These are phyloP conservation scores for Siniperca chuatsi DNA, from an alignment of 2,113 vertebrate species.

Conservation along the genomic window DNA sequence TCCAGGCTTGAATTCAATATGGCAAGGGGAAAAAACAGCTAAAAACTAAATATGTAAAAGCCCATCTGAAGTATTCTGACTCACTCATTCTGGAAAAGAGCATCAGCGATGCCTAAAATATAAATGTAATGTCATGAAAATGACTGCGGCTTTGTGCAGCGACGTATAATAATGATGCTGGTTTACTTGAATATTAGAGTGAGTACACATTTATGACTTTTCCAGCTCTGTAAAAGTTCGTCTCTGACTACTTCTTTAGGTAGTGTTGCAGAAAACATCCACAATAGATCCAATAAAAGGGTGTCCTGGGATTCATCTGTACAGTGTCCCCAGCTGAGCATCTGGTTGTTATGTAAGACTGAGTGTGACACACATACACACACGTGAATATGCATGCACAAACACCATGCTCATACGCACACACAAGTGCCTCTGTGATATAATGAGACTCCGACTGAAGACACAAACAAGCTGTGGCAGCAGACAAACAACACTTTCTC, in stretches of 20 bases:
- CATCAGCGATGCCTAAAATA: slow-evolving; percentile 30
- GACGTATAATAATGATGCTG: slow-evolving; percentile 20
- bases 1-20: not conserved
- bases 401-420: slow-evolving; percentile 28
- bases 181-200: slow-evolving; percentile 39
- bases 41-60: slow-evolving; percentile 34
- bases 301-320: slow-evolving; percentile 50
- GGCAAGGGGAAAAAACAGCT: not conserved
- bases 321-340: slow-evolving; percentile 62
- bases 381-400: slow-evolving; percentile 7
- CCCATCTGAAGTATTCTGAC: slow-evolving; percentile 22
- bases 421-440: slow-evolving; percentile 38
- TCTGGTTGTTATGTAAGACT: slow-evolving; percentile 68
- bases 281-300: slow-evolving; percentile 52
- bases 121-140: slow-evolving; percentile 46
- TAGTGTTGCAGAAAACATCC: slow-evolving; percentile 38
- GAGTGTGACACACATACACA: slow-evolving; percentile 31
- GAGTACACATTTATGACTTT: slow-evolving; percentile 31
- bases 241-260: slow-evolving; percentile 45
- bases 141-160: slow-evolving; percentile 9
- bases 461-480: slow-evolving; percentile 71
- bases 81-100: slow-evolving; percentile 31
- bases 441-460: slow-evolving; percentile 66
- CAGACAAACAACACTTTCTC: slow-evolving; percentile 72
- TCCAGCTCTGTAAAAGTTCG: slow-evolving; percentile 17